Evolutionary conservation across 2,888 invertebrate species (phyloP).

Genomic region (Melipona beecheii): DNA sequence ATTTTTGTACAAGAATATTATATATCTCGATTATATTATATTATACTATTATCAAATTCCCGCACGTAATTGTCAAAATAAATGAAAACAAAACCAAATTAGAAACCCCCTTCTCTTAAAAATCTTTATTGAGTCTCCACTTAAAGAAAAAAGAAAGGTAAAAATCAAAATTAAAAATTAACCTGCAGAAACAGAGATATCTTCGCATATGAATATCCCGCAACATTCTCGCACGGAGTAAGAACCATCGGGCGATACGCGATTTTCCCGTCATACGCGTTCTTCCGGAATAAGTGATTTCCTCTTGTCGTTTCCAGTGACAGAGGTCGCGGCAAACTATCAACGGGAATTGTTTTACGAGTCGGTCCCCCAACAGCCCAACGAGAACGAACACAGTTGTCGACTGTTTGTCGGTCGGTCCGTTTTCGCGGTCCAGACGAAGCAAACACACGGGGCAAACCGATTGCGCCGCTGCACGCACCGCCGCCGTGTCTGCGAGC

Average conservation of each 20-base stretch:
- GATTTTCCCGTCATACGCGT: constrained; percentile 28
- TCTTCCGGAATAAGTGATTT: constrained; percentile 60
- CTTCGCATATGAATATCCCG: background rate
- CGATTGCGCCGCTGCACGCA: constrained; percentile 55
- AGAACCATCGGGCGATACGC: background rate
- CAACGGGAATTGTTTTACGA: constrained; percentile 64
- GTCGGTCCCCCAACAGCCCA: constrained; percentile 36
- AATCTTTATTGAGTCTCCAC: too few species aligned
- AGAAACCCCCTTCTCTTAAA: too few species aligned
- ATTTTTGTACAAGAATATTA: too few species aligned
- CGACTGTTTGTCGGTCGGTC: constrained; percentile 70
- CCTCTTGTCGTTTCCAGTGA: constrained; percentile 60
- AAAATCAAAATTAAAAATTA: too few species aligned
- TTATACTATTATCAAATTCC: too few species aligned
- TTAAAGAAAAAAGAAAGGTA: too few species aligned
- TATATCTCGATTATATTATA: too few species aligned
- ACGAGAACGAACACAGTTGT: constrained; percentile 64
- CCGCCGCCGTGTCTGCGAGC: constrained; percentile 38
- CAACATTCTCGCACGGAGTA: background rate
- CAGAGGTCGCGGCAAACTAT: constrained; percentile 54
- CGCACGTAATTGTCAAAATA: too few species aligned
- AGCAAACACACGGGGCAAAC: constrained; percentile 71
- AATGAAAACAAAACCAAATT: too few species aligned
- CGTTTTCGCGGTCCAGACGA: constrained; percentile 75
- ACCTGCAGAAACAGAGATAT: too few species aligned